Conservation (phyloP, 2,113 vertebrate species). For the Riparia riparia region DNA sequence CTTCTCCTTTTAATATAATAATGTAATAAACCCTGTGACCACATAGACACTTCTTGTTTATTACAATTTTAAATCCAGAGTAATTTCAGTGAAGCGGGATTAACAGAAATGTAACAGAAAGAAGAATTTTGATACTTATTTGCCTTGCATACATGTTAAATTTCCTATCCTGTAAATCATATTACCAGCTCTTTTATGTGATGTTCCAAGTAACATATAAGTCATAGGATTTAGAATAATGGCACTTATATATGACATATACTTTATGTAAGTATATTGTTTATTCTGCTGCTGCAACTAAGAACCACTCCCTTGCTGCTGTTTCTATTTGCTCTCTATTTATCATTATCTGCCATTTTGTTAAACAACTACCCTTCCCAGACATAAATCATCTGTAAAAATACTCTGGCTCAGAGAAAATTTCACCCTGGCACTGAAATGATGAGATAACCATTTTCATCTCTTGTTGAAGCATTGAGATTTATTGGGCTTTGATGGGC, state of each 20-base stretch:
- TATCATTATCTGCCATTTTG: conserved; percentile 83
- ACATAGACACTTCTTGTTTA: background rate
- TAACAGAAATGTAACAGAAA: conserved; percentile 24
- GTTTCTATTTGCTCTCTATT: conserved; percentile 80
- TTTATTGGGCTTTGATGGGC: conserved; percentile 94
- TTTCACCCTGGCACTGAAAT: conserved; percentile 82
- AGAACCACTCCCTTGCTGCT: conserved; percentile 76
- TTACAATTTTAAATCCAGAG: background rate
- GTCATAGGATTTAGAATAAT: conserved; percentile 58
- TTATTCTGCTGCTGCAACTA: conserved; percentile 73
- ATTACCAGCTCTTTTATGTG: conserved; percentile 50
- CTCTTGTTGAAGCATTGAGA: conserved; percentile 91
- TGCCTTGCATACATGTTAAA: conserved; percentile 38
- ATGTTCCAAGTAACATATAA: conserved; percentile 55
- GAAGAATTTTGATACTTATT: conserved; percentile 35
- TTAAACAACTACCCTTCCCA: conserved; percentile 81
- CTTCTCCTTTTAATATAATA: background rate
- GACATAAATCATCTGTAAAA: conserved; percentile 84
- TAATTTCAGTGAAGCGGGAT: conserved; percentile 9
- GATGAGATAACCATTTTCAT: conserved; percentile 93
- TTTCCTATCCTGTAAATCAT: conserved; percentile 57
- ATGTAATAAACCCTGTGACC: background rate
- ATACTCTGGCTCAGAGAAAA: conserved; percentile 81
- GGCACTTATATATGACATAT: conserved; percentile 72
- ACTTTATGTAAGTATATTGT: conserved; percentile 75